These are phyloP conservation scores for Salarias fasciatus DNA, from an alignment of 2,797 vertebrate species.

Conservation along the genomic window DNA sequence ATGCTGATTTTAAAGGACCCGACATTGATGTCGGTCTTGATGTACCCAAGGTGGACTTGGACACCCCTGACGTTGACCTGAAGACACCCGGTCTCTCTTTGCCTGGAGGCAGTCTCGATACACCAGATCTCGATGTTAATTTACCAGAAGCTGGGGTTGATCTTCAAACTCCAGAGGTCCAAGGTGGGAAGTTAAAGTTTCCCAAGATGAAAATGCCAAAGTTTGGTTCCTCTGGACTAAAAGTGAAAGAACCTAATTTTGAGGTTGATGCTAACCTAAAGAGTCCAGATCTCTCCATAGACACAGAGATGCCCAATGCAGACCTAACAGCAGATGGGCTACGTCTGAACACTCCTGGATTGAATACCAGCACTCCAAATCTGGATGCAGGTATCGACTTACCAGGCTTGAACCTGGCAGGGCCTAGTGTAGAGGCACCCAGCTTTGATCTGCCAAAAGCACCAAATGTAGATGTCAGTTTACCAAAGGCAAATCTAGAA, in stretches of 20 bases:
- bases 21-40: constrained; percentile 33
- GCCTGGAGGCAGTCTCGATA: constrained; percentile 23
- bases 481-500: constrained; percentile 57
- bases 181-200: constrained; percentile 49
- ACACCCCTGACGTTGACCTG: constrained; percentile 30
- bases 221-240: constrained; percentile 50
- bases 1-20: constrained; percentile 42
- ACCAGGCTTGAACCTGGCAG: constrained; percentile 48
- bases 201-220: constrained; percentile 55
- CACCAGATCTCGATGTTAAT: constrained; percentile 24
- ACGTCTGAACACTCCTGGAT: constrained; percentile 25
- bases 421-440: constrained; percentile 36
- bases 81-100: constrained; percentile 25
- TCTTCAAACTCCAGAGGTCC: constrained; percentile 35
- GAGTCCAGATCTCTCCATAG: constrained; percentile 41
- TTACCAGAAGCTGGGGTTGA: constrained; percentile 37
- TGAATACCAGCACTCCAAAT: constrained; percentile 20
- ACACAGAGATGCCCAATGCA: constrained; percentile 55
- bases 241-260: constrained; percentile 40
- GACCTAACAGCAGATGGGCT: constrained; percentile 50
- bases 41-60: constrained; percentile 24
- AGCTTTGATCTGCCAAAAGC: constrained; percentile 37
- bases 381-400: constrained; percentile 18
- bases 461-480: constrained; percentile 45
- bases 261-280: constrained; percentile 41